Evolutionary conservation across 1,140 invertebrate species (phyloP).

Genomic region (Dryas iulia): DNA sequence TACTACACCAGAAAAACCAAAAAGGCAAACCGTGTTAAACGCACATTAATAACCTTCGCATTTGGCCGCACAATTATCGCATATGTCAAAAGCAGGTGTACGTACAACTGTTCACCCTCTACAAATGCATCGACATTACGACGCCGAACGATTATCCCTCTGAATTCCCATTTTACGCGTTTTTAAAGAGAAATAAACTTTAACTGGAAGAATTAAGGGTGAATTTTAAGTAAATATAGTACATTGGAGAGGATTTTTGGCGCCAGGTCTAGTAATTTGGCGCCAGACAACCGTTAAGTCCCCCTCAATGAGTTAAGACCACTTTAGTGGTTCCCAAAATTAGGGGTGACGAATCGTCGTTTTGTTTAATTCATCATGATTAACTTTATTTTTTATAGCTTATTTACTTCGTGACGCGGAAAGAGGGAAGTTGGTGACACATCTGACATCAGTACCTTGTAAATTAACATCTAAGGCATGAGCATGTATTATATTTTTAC

Average conservation of each 20-base stretch:
- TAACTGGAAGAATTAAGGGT: slow-evolving; percentile 27
- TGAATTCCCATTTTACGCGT: background rate
- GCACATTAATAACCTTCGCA: slow-evolving; percentile 15
- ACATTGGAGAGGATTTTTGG: slow-evolving; percentile 29
- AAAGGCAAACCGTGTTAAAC: slow-evolving; percentile 10
- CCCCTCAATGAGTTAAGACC: slow-evolving; percentile 37
- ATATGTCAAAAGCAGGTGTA: slow-evolving; percentile 36
- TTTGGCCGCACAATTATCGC: slow-evolving; percentile 14
- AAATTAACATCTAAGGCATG: background rate
- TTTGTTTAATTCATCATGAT: slow-evolving; percentile 14
- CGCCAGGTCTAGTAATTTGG: slow-evolving; percentile 56
- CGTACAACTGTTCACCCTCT: slow-evolving; percentile 28
- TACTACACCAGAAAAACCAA: no score
- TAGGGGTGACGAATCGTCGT: slow-evolving; percentile 24
- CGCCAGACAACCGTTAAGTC: slow-evolving; percentile 63
- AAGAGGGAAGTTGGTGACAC: background rate
- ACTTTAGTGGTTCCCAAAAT: slow-evolving; percentile 32
- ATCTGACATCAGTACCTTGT: background rate
- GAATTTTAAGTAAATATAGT: slow-evolving; percentile 14
- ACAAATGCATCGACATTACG: slow-evolving; percentile 33
- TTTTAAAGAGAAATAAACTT: slow-evolving; percentile 22
- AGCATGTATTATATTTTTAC: background rate
- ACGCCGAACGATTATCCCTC: slow-evolving; percentile 25
- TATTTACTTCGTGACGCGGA: background rate
- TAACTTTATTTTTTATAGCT: slow-evolving; percentile 1